phyloP scores from a whole-genome alignment of 1,140 invertebrate species.

The Mercenaria mercenaria region DNA sequence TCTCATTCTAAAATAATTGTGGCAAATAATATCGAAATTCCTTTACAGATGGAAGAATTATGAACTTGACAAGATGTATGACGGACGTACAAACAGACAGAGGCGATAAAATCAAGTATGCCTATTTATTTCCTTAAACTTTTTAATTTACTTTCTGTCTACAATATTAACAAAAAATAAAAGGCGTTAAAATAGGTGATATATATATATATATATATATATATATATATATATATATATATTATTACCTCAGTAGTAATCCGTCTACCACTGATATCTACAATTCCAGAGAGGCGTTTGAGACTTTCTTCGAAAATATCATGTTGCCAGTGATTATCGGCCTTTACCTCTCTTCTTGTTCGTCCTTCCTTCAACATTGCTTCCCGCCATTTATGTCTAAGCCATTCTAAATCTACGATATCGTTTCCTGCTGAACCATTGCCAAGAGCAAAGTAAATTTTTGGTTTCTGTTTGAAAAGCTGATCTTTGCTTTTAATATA shows the following conservation, averaged over 20 bases:
- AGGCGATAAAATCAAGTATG: too few species aligned
- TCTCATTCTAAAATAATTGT: too few species aligned
- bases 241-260: conserved; percentile 9
- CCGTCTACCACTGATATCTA: conserved; percentile 1
- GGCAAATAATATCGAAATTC: too few species aligned
- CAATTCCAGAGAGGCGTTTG: background rate
- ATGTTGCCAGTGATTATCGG: conserved; percentile 36
- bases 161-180: too few species aligned
- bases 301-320: background rate
- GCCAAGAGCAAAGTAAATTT: conserved; percentile 45
- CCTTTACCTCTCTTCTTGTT: background rate
- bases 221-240: conserved; percentile 7
- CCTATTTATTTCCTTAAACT: too few species aligned
- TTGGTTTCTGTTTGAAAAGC: conserved; percentile 1
- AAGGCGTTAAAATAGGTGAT: too few species aligned
- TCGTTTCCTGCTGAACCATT: conserved; percentile 31
- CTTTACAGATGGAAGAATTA: too few species aligned
- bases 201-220: background rate
- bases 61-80: too few species aligned
- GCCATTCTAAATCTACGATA: conserved; percentile 48
- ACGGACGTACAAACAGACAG: too few species aligned
- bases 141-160: too few species aligned
- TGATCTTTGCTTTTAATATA: conserved; percentile 21
- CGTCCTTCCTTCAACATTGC: background rate
- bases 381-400: conserved; percentile 33